Conservation (phyloP, 2,888 invertebrate genomes). For the Iselma pallidipennis region DNA sequence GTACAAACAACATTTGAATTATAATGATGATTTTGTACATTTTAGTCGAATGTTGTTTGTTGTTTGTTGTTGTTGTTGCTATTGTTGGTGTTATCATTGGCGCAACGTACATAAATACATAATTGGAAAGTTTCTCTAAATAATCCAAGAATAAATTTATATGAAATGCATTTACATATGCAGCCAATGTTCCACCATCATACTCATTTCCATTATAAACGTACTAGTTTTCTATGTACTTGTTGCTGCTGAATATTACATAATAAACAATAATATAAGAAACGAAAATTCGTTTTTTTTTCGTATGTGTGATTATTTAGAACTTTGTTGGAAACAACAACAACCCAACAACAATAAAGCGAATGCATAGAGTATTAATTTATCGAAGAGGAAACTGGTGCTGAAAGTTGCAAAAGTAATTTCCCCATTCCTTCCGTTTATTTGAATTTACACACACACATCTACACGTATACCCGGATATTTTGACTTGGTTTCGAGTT, state of each 20-base stretch:
- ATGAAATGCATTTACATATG: constrained; percentile 11
- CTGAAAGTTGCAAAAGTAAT: constrained; percentile 13
- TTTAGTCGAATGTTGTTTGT: too few relatives aligned
- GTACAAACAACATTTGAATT: not conserved
- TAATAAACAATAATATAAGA: not conserved
- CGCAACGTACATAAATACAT: not conserved
- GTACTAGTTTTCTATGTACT: constrained; percentile 1
- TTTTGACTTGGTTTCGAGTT: not conserved
- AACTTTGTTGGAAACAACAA: constrained; percentile 10
- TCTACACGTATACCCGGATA: not conserved
- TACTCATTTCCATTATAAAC: constrained; percentile 6
- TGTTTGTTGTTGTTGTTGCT: not conserved
- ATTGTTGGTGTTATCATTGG: not conserved
- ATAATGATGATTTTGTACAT: not conserved
- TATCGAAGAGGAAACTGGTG: constrained; percentile 1
- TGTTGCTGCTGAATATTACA: constrained; percentile 14
- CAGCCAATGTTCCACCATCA: constrained; percentile 14
- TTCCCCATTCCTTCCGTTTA: constrained; percentile 14
- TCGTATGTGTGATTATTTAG: constrained; percentile 1
- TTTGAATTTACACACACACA: constrained; percentile 15
- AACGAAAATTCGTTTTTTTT: constrained; percentile 3
- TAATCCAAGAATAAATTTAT: not conserved
- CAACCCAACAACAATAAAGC: not conserved
- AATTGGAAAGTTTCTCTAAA: not conserved
- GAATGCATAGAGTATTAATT: constrained; percentile 3